Conservation (phyloP, 1,140 invertebrate species). For the Mylabris phalerata region DNA sequence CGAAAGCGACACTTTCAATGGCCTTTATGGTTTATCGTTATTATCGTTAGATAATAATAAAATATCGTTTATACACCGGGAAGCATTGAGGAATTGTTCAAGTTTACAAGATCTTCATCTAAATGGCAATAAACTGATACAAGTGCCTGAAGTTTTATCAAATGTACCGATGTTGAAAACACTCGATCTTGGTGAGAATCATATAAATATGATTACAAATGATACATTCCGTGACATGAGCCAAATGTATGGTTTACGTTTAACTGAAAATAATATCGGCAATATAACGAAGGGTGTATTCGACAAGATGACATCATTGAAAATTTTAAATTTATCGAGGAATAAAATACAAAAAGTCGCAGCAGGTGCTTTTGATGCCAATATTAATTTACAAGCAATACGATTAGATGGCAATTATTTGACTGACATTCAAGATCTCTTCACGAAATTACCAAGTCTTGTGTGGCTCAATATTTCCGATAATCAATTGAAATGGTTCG, state of each 20-base stretch:
- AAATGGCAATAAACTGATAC: conserved; percentile 76
- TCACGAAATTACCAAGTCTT: conserved; percentile 77
- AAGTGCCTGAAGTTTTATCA: conserved; percentile 76
- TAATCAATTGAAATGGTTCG: conserved; percentile 82
- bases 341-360: conserved; percentile 84
- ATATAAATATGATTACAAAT: conserved; percentile 74
- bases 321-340: conserved; percentile 80
- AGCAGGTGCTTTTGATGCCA: conserved; percentile 75
- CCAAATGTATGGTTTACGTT: conserved; percentile 72
- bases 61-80: conserved; percentile 67
- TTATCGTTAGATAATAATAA: conserved; percentile 80
- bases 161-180: conserved; percentile 75
- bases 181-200: conserved; percentile 83
- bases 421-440: conserved; percentile 75
- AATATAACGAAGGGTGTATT: conserved; percentile 79
- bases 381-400: conserved; percentile 77
- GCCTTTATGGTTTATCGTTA: conserved; percentile 67
- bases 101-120: conserved; percentile 82
- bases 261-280: conserved; percentile 84
- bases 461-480: conserved; percentile 89
- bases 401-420: conserved; percentile 82
- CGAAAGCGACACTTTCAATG: conserved; percentile 69
- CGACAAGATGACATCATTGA: conserved; percentile 71
- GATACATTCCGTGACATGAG: conserved; percentile 73
- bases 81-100: conserved; percentile 76